Evolutionary conservation across 2,113 vertebrate genomes (phyloP).

Genomic region (Poeciliopsis turrubarensis): DNA sequence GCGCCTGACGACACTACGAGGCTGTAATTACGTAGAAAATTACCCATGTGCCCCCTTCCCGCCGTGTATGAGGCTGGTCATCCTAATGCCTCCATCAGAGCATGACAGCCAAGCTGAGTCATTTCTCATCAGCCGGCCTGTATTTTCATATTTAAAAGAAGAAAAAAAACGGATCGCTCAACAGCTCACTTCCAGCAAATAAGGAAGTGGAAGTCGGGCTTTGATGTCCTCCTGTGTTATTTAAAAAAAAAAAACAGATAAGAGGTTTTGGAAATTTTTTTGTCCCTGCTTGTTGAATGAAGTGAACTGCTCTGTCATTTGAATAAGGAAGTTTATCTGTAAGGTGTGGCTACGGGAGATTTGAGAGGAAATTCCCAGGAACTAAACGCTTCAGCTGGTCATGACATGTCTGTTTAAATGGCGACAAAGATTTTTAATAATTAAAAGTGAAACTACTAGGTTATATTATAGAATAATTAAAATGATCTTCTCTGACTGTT

Average conservation of each 20-base stretch:
- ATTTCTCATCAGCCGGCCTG: neutral
- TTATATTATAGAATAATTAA: neutral
- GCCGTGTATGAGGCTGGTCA: neutral
- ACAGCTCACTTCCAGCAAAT: slow-evolving; percentile 20
- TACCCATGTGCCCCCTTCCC: neutral
- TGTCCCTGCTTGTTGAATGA: neutral
- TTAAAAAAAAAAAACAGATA: slow-evolving; percentile 16
- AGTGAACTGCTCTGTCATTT: slow-evolving; percentile 13
- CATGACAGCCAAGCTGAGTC: slow-evolving; percentile 4
- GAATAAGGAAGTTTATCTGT: slow-evolving; percentile 57
- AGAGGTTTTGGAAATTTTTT: slow-evolving; percentile 33
- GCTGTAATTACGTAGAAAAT: slow-evolving; percentile 17
- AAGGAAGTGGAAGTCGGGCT: slow-evolving; percentile 26
- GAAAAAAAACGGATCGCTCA: neutral
- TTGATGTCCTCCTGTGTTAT: slow-evolving; percentile 14
- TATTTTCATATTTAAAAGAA: slow-evolving; percentile 16
- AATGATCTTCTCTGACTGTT: neutral
- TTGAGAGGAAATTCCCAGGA: slow-evolving; percentile 72
- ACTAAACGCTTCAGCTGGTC: slow-evolving; percentile 57
- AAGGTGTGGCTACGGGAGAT: slow-evolving; percentile 37
- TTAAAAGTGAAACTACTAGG: neutral
- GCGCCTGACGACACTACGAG: neutral
- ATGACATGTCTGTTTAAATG: slow-evolving; percentile 36
- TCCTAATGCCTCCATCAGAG: slow-evolving; percentile 11
- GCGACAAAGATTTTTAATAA: neutral